Percentiles rank a stretch among this genome's conserved stretches.
These are phyloP conservation scores for Prunella himalayana DNA, from an alignment of 2,113 vertebrate species.

Conservation along the genomic window DNA sequence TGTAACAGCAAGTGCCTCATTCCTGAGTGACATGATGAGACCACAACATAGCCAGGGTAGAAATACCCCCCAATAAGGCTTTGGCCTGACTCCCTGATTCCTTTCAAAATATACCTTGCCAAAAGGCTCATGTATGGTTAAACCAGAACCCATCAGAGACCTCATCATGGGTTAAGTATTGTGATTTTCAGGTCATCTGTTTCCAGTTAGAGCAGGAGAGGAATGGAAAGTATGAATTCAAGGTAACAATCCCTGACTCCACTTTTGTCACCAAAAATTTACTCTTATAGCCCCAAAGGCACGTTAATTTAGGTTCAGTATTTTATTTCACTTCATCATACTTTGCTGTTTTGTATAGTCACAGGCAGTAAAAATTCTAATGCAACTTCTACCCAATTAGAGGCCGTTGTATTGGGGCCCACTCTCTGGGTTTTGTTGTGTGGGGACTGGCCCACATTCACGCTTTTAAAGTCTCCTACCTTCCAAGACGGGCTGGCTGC, in stretches of 20 bases:
- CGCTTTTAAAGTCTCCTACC: background rate
- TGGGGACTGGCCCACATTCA: background rate
- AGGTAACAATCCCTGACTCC: background rate
- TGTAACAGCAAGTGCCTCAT: constrained; percentile 60
- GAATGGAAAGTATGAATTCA: background rate
- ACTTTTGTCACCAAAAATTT: background rate
- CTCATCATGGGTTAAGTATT: background rate
- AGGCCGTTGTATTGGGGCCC: background rate
- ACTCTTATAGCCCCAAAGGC: background rate
- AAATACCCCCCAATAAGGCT: constrained; percentile 37
- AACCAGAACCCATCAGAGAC: constrained; percentile 43
- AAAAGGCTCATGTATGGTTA: constrained; percentile 37
- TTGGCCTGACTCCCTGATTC: constrained; percentile 31
- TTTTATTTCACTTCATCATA: background rate
- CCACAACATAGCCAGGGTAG: constrained; percentile 38
- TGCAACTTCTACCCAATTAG: background rate
- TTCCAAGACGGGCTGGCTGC: background rate
- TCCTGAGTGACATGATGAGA: constrained; percentile 64
- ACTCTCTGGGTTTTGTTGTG: background rate
- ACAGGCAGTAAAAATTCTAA: background rate
- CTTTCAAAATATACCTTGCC: constrained; percentile 38
- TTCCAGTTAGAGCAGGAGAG: background rate
- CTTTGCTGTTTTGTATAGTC: background rate
- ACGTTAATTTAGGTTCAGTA: background rate
- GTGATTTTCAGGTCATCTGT: background rate